Evolutionary conservation across 1,140 invertebrate species (phyloP).

Genomic region (Lepidotrigona ventralis): DNA sequence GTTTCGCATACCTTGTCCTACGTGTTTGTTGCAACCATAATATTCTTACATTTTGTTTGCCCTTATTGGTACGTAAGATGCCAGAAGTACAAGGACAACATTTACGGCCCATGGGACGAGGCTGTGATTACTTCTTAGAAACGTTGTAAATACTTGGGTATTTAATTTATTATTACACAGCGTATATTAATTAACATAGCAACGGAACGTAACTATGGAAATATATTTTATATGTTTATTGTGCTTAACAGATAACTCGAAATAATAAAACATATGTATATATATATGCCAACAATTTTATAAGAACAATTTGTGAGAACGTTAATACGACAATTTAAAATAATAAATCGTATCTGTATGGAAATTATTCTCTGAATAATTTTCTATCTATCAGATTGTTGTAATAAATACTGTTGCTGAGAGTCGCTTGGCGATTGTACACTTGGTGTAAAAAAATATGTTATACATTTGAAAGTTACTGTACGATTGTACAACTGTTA

Average conservation of each 20-base stretch:
- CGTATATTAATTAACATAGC: not conserved
- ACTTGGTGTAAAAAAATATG: constrained; percentile 50
- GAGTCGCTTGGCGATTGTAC: constrained; percentile 6
- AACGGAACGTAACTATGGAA: constrained; percentile 3
- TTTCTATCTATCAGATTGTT: not conserved
- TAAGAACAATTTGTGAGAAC: not conserved
- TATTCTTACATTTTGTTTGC: constrained; percentile 87
- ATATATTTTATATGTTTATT: constrained; percentile 35
- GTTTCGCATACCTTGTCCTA: constrained; percentile 82
- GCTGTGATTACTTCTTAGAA: constrained; percentile 82
- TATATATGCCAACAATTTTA: not conserved
- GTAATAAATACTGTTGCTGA: constrained; percentile 29
- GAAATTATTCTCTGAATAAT: not conserved
- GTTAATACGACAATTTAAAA: not conserved
- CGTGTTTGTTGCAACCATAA: constrained; percentile 83
- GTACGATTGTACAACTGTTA: constrained; percentile 62
- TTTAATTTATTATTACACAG: constrained; percentile 31
- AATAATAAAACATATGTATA: not conserved
- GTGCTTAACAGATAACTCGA: constrained; percentile 5
- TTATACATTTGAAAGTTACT: constrained; percentile 44
- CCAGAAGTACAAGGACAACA: constrained; percentile 94
- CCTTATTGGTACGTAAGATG: constrained; percentile 90
- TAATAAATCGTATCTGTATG: not conserved
- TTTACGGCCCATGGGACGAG: constrained; percentile 98
- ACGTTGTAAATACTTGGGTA: not conserved